phyloP scores from a whole-genome alignment of 2,113 vertebrate genomes.

The Okapia johnstoni region DNA sequence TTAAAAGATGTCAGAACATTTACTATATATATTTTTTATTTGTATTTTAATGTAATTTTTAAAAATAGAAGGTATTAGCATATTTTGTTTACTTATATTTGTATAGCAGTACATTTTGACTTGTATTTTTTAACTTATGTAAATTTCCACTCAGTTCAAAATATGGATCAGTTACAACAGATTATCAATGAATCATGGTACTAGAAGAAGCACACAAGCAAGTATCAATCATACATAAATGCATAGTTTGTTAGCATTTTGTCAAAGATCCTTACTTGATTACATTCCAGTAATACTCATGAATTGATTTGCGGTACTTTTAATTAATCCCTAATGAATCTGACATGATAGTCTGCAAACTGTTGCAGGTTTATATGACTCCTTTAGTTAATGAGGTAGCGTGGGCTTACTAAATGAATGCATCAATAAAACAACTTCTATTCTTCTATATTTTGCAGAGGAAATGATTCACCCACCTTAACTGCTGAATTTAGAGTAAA shows the following conservation, averaged over 20 bases:
- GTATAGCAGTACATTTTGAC: background rate
- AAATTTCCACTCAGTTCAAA: background rate
- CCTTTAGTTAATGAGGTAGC: constrained; percentile 40
- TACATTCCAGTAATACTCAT: background rate
- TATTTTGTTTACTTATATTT: background rate
- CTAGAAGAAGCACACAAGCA: background rate
- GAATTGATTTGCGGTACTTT: background rate
- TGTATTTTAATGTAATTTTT: background rate
- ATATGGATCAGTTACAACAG: background rate
- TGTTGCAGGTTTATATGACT: background rate
- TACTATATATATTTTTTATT: background rate
- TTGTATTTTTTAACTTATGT: background rate
- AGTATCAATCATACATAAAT: background rate
- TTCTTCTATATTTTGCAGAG: background rate
- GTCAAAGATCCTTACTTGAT: background rate
- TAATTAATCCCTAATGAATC: background rate
- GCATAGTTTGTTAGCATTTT: background rate
- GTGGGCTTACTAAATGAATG: constrained; percentile 54
- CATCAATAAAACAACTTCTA: constrained; percentile 4
- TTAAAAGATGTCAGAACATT: background rate
- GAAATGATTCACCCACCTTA: constrained; percentile 38
- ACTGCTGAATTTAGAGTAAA: constrained; percentile 42
- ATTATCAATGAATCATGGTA: background rate
- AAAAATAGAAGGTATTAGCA: background rate
- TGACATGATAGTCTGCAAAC: constrained; percentile 22